Conservation (phyloP, 2,888 invertebrate genomes). For the Polydrusus cervinus region DNA sequence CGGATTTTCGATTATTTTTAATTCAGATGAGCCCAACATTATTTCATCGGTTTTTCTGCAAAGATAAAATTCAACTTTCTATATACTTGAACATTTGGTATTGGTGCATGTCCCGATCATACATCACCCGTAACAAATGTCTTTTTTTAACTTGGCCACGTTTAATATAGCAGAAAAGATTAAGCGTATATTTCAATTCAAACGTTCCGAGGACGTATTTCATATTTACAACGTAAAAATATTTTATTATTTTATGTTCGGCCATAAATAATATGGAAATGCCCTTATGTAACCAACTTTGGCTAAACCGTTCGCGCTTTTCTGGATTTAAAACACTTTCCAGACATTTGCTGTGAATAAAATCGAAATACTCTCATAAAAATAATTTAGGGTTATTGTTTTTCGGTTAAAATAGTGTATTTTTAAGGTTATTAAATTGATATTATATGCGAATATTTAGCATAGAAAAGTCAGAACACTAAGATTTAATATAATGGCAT, state of each 20-base stretch:
- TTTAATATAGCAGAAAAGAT: conserved; percentile 58
- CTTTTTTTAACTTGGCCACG: conserved; percentile 56
- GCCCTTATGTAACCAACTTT: conserved; percentile 64
- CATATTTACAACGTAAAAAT: conserved; percentile 62
- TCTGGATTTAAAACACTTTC: conserved; percentile 64
- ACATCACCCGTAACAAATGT: conserved; percentile 42
- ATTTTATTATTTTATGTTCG: conserved; percentile 65
- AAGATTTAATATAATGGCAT: not conserved
- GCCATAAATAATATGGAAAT: conserved; percentile 62
- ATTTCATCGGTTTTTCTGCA: too few species aligned
- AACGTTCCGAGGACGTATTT: conserved; percentile 61
- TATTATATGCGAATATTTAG: conserved; percentile 3
- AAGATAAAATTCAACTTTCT: too few species aligned
- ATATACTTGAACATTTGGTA: too few species aligned
- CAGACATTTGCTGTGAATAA: conserved; percentile 60
- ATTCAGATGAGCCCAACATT: too few species aligned
- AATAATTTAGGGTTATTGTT: conserved; percentile 62
- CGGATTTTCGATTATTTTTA: too few species aligned
- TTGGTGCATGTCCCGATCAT: conserved; percentile 26
- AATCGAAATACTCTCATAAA: conserved; percentile 61
- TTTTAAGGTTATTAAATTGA: conserved; percentile 29
- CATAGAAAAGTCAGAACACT: not conserved
- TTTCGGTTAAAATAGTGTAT: conserved; percentile 48
- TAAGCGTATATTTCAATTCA: conserved; percentile 61
- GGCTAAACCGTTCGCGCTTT: conserved; percentile 64